Base-by-base conservation (phyloP, 2,113 vertebrate genomes). In the Calypte anna region DNA sequence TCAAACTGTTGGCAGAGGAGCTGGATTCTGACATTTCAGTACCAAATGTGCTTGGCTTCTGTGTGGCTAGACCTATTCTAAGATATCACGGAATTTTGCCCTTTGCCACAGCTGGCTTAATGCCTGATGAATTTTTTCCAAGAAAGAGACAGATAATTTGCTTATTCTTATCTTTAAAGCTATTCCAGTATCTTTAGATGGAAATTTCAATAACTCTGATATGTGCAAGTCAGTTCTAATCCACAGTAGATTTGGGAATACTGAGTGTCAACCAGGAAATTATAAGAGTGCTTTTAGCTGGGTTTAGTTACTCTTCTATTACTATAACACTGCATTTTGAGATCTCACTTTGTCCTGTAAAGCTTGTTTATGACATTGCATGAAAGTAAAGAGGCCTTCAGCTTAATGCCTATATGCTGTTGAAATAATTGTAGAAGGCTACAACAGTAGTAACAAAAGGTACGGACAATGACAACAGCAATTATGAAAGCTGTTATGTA, bases 21-120 rank as follows among this genome's bases (percentile, higher is more conserved):
- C 36, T 92, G 69, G 36, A 55, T 88, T 84, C 62, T 81, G 48
- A 86, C 23, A 53, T 55, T 94, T 92, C 77, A 80, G 38, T 90
- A 55, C 31, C 1, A 10, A 59, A 66, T 58, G 16, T 68, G 9
- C 31, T 75, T n/a, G 30, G 10, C 19, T 87, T 61, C 78, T 82
- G 15, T 4, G 14, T 51, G 44, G 25, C 22, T 91, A 59, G 80
- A 68, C 30, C 10, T 43, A 9, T 50, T 25, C 28, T 91, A 28
- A 81, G 66, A 78, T 83, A n/a, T 74, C 33, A 46, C 53, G n/a
- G 7, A 5, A 15, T 86, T 70, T 89, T 91, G 7, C n/a, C n/a
- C 33, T 91, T 91, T 91, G 36, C 48, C 43, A 59, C 20, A 61
- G 8, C 22, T 70, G 21, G 7, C 27, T 81, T 90, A 80, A 74